phyloP scores from a whole-genome alignment of 2,888 invertebrate species.

The Cheiracanthium punctorium region DNA sequence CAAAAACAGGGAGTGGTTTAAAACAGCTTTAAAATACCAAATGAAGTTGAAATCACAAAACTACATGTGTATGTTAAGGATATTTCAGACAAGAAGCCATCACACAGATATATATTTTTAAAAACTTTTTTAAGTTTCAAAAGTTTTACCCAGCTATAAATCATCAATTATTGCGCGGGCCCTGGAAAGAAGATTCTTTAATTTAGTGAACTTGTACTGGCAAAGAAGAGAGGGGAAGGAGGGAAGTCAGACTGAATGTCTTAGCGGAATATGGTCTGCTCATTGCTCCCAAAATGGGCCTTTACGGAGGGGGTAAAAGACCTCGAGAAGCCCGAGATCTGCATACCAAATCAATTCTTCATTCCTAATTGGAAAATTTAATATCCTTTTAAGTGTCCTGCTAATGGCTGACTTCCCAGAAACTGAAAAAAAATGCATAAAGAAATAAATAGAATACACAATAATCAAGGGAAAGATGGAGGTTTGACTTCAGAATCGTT shows the following conservation, averaged over 20 bases:
- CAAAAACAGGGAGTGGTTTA: too few species aligned
- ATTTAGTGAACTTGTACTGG: constrained; percentile 45
- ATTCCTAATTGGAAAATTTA: constrained; percentile 70
- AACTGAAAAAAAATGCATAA: too few species aligned
- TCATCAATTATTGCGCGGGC: constrained; percentile 19
- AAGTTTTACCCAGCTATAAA: not conserved
- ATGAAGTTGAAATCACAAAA: too few species aligned
- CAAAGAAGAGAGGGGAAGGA: not conserved
- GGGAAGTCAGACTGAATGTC: not conserved
- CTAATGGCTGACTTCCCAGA: constrained; percentile 58
- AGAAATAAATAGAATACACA: constrained; percentile 25
- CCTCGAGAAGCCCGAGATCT: constrained; percentile 56
- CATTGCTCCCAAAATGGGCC: constrained; percentile 53
- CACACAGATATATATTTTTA: too few species aligned
- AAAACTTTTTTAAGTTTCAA: too few species aligned
- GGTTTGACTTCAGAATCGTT: constrained; percentile 62
- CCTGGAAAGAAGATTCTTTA: constrained; percentile 41
- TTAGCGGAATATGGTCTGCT: constrained; percentile 19
- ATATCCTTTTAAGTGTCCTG: constrained; percentile 70
- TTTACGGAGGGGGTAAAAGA: constrained; percentile 32
- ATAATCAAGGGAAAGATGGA: constrained; percentile 21
- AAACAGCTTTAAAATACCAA: too few species aligned
- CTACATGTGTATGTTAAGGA: too few species aligned
- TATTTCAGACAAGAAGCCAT: too few species aligned
- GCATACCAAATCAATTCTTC: constrained; percentile 71